Evolutionary conservation across 2,113 vertebrate species (phyloP).

Genomic region (Lanius ludovicianus): DNA sequence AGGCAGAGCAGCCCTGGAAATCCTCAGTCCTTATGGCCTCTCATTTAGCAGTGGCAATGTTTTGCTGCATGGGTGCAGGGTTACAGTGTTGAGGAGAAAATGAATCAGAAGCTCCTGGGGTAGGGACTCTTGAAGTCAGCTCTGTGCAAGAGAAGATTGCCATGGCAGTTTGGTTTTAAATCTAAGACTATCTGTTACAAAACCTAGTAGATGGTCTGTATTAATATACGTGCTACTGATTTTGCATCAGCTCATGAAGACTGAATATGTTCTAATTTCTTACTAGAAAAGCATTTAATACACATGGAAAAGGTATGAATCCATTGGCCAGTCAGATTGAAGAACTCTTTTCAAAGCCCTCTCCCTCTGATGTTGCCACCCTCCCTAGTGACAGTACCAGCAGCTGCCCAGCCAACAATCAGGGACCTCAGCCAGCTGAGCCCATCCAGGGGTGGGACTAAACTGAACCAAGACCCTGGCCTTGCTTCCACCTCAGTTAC

Average conservation of each 20-base stretch:
- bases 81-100: background rate
- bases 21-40: background rate
- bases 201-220: background rate
- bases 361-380: background rate
- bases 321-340: background rate
- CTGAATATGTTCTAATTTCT: background rate
- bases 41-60: background rate
- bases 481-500: background rate
- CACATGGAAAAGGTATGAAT: background rate
- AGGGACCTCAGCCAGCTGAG: background rate
- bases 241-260: background rate
- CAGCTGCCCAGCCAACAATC: background rate
- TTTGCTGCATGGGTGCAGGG: fast-evolving
- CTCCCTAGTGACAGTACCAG: background rate
- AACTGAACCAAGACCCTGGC: background rate
- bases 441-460: background rate
- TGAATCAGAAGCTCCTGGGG: background rate
- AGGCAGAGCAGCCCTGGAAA: background rate
- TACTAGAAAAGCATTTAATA: background rate
- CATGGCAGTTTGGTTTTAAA: background rate
- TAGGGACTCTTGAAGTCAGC: background rate
- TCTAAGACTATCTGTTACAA: background rate
- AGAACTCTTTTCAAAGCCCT: background rate
- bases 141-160: background rate
- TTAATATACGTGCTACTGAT: background rate